Percentiles rank a stretch among this genome's conserved stretches.
These are phyloP conservation scores for Caranx ignobilis DNA, from an alignment of 2,113 vertebrate genomes.

Conservation along the genomic window DNA sequence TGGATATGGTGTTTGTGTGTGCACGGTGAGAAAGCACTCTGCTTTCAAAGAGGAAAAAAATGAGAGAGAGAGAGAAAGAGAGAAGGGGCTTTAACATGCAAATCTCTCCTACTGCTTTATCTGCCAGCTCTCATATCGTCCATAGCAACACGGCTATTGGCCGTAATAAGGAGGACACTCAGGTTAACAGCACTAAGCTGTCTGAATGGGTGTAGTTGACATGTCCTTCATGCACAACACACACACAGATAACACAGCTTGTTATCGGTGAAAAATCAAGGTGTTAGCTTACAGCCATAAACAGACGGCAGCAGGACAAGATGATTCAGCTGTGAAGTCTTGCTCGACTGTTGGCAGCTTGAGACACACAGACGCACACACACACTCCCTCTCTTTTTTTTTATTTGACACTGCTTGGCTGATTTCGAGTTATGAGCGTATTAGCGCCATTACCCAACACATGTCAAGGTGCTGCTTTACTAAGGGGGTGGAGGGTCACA, in stretches of 20 bases:
- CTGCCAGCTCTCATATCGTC: conserved; percentile 61
- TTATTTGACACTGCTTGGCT: conserved; percentile 60
- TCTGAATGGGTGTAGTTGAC: conserved; percentile 59
- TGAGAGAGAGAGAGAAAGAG: conserved; percentile 17
- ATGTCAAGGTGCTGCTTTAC: conserved; percentile 65
- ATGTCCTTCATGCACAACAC: conserved; percentile 19
- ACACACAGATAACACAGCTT: conserved; percentile 27
- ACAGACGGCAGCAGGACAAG: conserved; percentile 50
- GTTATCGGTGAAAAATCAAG: conserved; percentile 55
- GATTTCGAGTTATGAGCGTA: conserved; percentile 76
- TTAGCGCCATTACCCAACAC: conserved; percentile 79
- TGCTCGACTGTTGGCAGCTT: conserved; percentile 48
- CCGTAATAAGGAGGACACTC: conserved; percentile 64
- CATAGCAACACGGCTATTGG: conserved; percentile 68
- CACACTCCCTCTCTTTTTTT: conserved; percentile 44
- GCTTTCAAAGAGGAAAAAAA: conserved; percentile 49
- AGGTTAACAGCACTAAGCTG: conserved; percentile 62
- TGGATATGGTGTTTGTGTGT: conserved; percentile 4
- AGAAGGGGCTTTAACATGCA: conserved; percentile 66
- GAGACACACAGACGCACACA: conserved; percentile 23
- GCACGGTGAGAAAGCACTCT: conserved; percentile 31
- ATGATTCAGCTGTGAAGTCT: conserved; percentile 59
- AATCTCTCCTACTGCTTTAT: conserved; percentile 68
- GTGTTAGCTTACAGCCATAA: conserved; percentile 54
- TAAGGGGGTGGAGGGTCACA: conserved; percentile 63